Base-by-base conservation (phyloP, 2,888 invertebrate species). In the Zygaena filipendulae region DNA sequence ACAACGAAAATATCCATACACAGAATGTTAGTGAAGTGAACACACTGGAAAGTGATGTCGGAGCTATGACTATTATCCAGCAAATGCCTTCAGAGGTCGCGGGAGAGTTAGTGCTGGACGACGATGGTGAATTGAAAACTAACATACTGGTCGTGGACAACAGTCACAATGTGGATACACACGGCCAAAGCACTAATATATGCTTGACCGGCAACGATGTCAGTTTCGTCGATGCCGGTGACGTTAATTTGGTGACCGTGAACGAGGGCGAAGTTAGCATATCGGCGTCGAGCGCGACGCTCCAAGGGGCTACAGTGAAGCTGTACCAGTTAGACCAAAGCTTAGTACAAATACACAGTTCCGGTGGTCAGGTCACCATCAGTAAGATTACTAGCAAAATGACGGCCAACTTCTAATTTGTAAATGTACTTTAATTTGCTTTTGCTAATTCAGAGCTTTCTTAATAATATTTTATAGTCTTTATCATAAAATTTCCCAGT, bases 301-400 rank as follows among this genome's bases (percentile, higher is more conserved):
- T 54, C 16, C 64, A 68, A 10, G 59, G 53, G 7, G 45, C 53
- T 3, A 56, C 56, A 1, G 46, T 56, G 8, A 56, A 57, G 36
- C 32, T 71, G 14, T 71, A 63, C 36, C 66, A 70, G 22, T 40
- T 74, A 18, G 67, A 74, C 39, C 69, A 71, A 43, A 64, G 60
- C 34, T 43, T 69, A 36, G 37, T 74, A 2, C 66, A 68, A 46
- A 67, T 72, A 40, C 59, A 63, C 32, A 59, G 54, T 24, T 42
- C 57, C 2, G 48, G 50, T 2, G 52, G 59, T 6, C 61, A 66
- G 30, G 44, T 72, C 9, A 70, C 68, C 12, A 66, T 72, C 24
- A 66, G 62, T 26, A 64, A 70, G 43, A 57, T 70, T n/a, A 63
- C 58, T 16, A 69, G 63, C 35, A 67, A 66, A 49, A 63, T 67